phyloP scores from a whole-genome alignment of 2,797 vertebrate genomes.

The Alcedo quadribrachys region DNA sequence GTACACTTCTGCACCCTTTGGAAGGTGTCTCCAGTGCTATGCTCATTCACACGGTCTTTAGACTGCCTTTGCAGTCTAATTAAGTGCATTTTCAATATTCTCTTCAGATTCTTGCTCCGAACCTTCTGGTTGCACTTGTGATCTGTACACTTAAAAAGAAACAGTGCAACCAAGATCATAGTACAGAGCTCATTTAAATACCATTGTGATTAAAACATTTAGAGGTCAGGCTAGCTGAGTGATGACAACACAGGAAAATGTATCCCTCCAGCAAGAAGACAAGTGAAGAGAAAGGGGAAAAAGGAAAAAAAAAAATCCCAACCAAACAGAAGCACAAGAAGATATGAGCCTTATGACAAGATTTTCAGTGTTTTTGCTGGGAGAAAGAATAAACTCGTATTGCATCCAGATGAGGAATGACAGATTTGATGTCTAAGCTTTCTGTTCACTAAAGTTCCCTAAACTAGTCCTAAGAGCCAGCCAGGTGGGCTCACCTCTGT shows the following conservation, averaged over 20 bases:
- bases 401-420: background rate
- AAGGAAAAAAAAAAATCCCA: no score
- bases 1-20: background rate
- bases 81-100: background rate
- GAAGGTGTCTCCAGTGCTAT: background rate
- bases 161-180: background rate
- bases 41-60: background rate
- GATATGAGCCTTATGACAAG: background rate
- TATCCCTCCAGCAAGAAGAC: background rate
- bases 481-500: conserved; percentile 25
- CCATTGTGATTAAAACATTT: background rate
- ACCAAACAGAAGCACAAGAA: background rate
- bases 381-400: background rate
- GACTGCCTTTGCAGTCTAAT: background rate
- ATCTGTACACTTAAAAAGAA: background rate
- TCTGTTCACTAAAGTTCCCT: background rate
- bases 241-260: background rate
- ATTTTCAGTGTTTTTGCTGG: background rate
- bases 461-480: background rate
- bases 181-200: background rate
- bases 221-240: background rate
- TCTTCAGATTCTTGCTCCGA: background rate
- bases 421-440: background rate
- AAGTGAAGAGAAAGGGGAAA: background rate
- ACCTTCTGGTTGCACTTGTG: background rate